A percentile compares a stretch with the other conserved stretches of the same genome.
phyloP scores from a whole-genome alignment of 2,797 vertebrate genomes.

The Platyrinchus mystaceus region DNA sequence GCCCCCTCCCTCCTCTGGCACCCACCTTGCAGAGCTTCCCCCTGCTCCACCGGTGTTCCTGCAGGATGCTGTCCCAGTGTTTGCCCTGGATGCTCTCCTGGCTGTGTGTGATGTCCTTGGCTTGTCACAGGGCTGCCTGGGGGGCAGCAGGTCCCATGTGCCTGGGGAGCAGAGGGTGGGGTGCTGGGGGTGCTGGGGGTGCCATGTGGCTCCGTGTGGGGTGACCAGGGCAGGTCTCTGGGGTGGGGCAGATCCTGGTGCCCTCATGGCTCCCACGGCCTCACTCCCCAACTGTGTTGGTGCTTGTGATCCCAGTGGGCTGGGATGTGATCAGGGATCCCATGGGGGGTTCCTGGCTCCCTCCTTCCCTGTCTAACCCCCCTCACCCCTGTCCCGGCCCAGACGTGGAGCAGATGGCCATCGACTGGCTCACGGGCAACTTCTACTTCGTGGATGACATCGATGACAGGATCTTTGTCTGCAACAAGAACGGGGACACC shows the following conservation, averaged over 20 bases:
- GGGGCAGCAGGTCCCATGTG: neutral
- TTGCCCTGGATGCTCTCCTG: neutral
- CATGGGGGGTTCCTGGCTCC: rapidly evolving
- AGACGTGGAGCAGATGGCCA: constrained; percentile 99
- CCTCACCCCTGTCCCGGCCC: neutral
- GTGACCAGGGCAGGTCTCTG: neutral
- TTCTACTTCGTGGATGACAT: constrained; percentile 98
- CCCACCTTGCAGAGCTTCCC: neutral
- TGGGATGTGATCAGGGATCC: neutral
- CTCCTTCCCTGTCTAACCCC: neutral
- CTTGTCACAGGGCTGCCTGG: neutral
- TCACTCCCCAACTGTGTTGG: rapidly evolving
- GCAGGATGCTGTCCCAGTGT: rapidly evolving
- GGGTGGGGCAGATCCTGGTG: rapidly evolving
- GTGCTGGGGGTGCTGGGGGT: neutral
- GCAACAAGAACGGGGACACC: constrained; percentile 91
- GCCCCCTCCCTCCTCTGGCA: neutral
- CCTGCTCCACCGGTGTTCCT: neutral
- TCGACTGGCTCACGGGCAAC: constrained; percentile 98
- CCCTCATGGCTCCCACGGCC: rapidly evolving
- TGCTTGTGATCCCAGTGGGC: neutral
- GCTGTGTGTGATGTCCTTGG: neutral
- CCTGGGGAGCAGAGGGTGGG: neutral
- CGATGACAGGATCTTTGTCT: constrained; percentile 95
- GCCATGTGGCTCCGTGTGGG: rapidly evolving